Evolutionary conservation across 2,888 invertebrate genomes (phyloP).

Genomic region (Orgyia antiqua): DNA sequence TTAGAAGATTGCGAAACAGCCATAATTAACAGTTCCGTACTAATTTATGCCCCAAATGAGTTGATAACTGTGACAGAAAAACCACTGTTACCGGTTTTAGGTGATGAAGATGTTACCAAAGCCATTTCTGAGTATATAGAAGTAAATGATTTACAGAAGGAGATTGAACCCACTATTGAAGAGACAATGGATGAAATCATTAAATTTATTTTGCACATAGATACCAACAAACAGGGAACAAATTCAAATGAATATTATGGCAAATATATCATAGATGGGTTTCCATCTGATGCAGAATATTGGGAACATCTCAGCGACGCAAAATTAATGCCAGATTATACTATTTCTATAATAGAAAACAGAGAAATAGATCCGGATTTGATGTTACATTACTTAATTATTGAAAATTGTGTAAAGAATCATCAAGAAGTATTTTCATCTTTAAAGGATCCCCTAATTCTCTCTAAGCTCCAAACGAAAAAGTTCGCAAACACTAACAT

Average conservation of each 20-base stretch:
- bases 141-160: constrained; percentile 57
- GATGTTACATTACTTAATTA: constrained; percentile 46
- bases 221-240: constrained; percentile 41
- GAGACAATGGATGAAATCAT: constrained; percentile 61
- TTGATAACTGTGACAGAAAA: constrained; percentile 33
- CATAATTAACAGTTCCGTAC: constrained; percentile 30
- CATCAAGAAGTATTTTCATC: constrained; percentile 40
- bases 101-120: constrained; percentile 62
- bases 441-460: constrained; percentile 50
- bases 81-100: constrained; percentile 57
- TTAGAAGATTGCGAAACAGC: constrained; percentile 36
- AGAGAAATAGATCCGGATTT: constrained; percentile 55
- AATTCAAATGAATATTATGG: constrained; percentile 46
- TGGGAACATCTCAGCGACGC: constrained; percentile 62
- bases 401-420: constrained; percentile 42
- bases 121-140: constrained; percentile 52
- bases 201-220: constrained; percentile 48
- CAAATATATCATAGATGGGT: constrained; percentile 80
- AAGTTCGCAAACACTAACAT: constrained; percentile 13
- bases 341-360: constrained; percentile 74
- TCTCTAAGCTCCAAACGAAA: constrained; percentile 37
- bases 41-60: constrained; percentile 54
- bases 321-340: constrained; percentile 73
- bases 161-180: constrained; percentile 54
- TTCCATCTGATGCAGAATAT: constrained; percentile 67